These are phyloP conservation scores for Trichopria drosophilae DNA, from an alignment of 2,888 invertebrate species.

Conservation along the genomic window DNA sequence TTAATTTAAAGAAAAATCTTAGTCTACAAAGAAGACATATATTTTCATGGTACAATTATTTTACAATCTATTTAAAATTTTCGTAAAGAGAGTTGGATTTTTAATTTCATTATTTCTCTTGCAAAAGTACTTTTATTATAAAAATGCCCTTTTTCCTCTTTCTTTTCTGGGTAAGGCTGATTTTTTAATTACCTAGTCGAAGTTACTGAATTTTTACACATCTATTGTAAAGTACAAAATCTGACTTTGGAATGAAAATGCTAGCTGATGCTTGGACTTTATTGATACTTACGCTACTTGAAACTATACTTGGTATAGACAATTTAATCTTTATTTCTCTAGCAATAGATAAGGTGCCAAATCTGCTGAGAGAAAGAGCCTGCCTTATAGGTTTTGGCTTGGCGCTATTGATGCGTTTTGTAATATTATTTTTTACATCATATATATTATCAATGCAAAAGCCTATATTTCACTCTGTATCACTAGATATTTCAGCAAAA, in stretches of 20 bases:
- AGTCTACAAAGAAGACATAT: too few species aligned
- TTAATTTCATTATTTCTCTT: too few species aligned
- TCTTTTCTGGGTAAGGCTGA: too few species aligned
- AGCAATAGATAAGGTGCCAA: conserved; percentile 15
- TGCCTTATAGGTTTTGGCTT: conserved; percentile 12
- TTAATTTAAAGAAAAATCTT: too few species aligned
- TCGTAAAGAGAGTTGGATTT: too few species aligned
- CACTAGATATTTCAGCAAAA: conserved; percentile 14
- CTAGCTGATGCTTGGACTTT: conserved; percentile 14
- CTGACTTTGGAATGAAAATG: conserved; percentile 10
- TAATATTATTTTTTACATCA: conserved; percentile 17
- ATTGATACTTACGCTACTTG: conserved; percentile 12
- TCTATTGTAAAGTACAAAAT: conserved; percentile 12
- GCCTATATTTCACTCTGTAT: conserved; percentile 14
- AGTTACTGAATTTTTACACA: conserved; percentile 14
- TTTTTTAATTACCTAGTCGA: too few species aligned
- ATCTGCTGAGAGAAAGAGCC: conserved; percentile 12
- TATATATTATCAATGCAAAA: conserved; percentile 15
- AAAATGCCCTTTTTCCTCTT: too few species aligned
- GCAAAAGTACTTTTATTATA: too few species aligned
- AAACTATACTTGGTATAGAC: conserved; percentile 12
- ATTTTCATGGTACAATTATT: too few species aligned
- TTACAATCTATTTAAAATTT: too few species aligned
- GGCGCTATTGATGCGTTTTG: conserved; percentile 13
- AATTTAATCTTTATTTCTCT: conserved; percentile 16